Evolutionary conservation across 2,888 invertebrate genomes (phyloP), one percentile per base, ranked within the genome.

Genomic region (Trypoxylon attenuatum): DNA sequence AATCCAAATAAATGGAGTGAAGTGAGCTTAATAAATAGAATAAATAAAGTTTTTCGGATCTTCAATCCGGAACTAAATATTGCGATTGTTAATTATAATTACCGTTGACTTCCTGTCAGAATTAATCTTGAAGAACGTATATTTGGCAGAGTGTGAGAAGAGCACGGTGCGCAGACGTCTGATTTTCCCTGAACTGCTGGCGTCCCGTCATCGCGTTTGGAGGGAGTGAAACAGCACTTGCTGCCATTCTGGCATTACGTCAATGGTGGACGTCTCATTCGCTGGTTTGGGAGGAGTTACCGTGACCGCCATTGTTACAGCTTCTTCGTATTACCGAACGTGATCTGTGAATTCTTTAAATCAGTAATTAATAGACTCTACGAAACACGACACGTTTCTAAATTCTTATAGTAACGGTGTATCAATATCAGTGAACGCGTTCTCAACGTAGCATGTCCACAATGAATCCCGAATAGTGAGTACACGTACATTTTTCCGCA

Each of bases 381-480:
- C 46, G 53, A 13, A 47, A 58, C 56, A 68, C 51, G 47, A 60
- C 25, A 22, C 39, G 22, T 23, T 29, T 29, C 6, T 60, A 57
- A 33, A 66, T 39, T 54, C 52, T 38, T 18, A 38, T 50, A 57
- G 22, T 45, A 18, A 60, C 58, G 25, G 39, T 49, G 57, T 15
- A 69, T n/a, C 60, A 33, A 52, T 16, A 67, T 64, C 42, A 66
- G 42, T 42, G 43, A 61, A 39, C 62, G 63, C 75, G 69, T 76
- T 71, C 70, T 67, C 74, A 76, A 69, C 82, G 72, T 86, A 87
- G 80, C 73, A 87, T 88, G 87, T 87, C 86, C 85, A 87, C 87
- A 81, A 88, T 88, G 88, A 88, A 88, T 85, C 88, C 88, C 69
- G 88, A 88, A 81, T 88, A 88, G 88, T 88, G 79, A 88, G 88